These are phyloP conservation scores for Calephelis nemesis DNA, from an alignment of 1,140 invertebrate genomes.

Conservation along the genomic window DNA sequence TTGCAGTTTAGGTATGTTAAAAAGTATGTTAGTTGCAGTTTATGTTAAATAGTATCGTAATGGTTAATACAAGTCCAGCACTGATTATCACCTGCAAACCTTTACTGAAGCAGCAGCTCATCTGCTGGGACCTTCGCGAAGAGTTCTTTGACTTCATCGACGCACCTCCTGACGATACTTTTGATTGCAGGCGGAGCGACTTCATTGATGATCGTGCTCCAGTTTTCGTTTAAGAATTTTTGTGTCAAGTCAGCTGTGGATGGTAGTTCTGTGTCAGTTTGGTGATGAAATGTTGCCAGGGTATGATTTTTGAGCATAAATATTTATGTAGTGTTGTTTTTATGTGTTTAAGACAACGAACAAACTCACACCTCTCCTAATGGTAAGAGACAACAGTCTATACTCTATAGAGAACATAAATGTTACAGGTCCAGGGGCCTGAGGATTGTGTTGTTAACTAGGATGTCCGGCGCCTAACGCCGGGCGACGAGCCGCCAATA, in stretches of 20 bases:
- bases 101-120: conserved; percentile 53
- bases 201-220: conserved; percentile 70
- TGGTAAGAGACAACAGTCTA: too few relatives aligned
- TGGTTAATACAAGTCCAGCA: too few relatives aligned
- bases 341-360: too few relatives aligned
- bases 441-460: too few relatives aligned
- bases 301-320: too few relatives aligned
- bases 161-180: conserved; percentile 58
- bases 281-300: not conserved
- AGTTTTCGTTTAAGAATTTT: conserved; percentile 70
- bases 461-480: too few relatives aligned
- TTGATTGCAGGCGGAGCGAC: conserved; percentile 68
- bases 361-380: too few relatives aligned
- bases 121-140: conserved; percentile 51
- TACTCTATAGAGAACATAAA: too few relatives aligned
- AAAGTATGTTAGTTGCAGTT: not conserved
- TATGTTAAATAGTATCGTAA: not conserved
- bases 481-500: too few relatives aligned
- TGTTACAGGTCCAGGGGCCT: too few relatives aligned
- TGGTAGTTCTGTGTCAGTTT: conserved; percentile 28
- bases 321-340: too few relatives aligned
- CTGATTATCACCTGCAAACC: conserved; percentile 33
- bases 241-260: conserved; percentile 71
- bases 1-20: not conserved
- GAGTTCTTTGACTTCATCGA: conserved; percentile 58